These are phyloP conservation scores for Rhinichthys osculus DNA, from an alignment of 2,797 vertebrate species.

Conservation along the genomic window DNA sequence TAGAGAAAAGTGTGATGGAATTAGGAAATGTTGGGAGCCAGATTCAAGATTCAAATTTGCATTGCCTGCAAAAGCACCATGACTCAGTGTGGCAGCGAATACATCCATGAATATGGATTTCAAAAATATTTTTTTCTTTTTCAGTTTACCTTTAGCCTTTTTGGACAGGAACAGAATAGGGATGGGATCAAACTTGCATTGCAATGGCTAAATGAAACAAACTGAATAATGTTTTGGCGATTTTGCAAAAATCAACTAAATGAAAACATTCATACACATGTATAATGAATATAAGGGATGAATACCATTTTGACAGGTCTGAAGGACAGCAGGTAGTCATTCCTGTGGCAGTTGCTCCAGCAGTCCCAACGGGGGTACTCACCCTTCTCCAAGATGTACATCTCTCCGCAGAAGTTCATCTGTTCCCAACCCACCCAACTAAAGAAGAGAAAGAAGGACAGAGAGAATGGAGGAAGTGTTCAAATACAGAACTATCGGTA, in stretches of 20 bases:
- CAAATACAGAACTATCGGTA: not conserved
- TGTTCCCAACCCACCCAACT: conserved; percentile 76
- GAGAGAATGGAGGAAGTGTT: not conserved
- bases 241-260: not conserved
- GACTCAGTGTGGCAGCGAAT: not conserved
- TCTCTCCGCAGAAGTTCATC: conserved; percentile 75
- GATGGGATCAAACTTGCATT: not conserved
- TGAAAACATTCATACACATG: not conserved
- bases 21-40: not conserved
- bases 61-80: not conserved
- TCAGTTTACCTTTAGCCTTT: not conserved
- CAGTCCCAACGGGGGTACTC: conserved; percentile 76
- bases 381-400: conserved; percentile 77
- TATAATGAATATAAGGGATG: conserved; percentile 23
- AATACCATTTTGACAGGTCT: conserved; percentile 74
- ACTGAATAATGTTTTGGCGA: not conserved
- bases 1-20: not conserved
- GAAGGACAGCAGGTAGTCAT: conserved; percentile 74
- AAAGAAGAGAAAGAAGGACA: not conserved
- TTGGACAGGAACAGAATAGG: not conserved
- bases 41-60: not conserved
- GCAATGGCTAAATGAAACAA: not conserved
- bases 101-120: not conserved
- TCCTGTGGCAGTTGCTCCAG: conserved; percentile 76
- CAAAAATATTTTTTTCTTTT: not conserved